Percentiles rank a stretch among this genome's conserved stretches.
phyloP scores from a whole-genome alignment of 2,113 vertebrate genomes.

The Cephalopholis sonnerati region DNA sequence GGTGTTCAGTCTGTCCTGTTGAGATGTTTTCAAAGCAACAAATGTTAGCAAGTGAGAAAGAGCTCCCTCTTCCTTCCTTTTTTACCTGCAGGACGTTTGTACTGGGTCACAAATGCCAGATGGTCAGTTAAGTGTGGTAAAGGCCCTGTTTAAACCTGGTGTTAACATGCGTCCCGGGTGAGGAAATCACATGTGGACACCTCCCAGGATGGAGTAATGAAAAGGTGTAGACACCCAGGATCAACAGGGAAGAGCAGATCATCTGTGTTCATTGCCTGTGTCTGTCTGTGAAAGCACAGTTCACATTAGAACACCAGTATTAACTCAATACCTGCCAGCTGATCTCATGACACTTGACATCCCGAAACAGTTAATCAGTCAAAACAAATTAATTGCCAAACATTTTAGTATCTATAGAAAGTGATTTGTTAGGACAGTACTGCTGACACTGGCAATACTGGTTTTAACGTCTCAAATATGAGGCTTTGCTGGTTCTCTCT shows the following conservation, averaged over 20 bases:
- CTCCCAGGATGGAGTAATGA: background rate
- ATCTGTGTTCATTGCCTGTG: background rate
- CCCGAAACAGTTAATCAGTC: background rate
- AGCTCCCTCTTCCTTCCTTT: background rate
- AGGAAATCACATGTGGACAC: no score
- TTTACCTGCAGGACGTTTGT: background rate
- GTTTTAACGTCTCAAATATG: background rate
- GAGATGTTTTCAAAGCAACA: background rate
- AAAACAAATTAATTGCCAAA: background rate
- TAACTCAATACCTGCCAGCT: background rate
- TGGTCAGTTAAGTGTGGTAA: background rate
- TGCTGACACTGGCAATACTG: background rate
- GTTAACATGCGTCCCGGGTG: no score
- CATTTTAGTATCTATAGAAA: background rate
- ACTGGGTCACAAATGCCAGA: background rate
- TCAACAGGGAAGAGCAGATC: background rate
- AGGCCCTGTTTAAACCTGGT: background rate
- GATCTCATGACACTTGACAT: background rate
- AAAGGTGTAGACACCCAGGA: background rate
- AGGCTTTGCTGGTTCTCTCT: background rate
- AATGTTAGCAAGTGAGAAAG: background rate
- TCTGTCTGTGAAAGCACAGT: background rate
- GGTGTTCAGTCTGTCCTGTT: background rate
- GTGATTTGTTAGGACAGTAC: background rate
- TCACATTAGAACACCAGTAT: background rate